Evolutionary conservation across 2,888 invertebrate genomes (phyloP).

Genomic region (Agonopterix arenella): DNA sequence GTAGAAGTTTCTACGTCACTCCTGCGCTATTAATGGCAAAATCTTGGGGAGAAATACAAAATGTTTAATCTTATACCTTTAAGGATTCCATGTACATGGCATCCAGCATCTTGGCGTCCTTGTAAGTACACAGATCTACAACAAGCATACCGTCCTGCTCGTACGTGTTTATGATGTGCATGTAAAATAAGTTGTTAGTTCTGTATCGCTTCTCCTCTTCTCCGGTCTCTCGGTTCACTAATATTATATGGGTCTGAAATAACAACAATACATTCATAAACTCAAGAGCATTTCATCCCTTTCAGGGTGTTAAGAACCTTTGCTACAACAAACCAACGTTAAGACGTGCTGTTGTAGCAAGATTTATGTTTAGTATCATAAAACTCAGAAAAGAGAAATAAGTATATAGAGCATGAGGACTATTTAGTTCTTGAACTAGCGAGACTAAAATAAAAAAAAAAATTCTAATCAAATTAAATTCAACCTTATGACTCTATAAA

Average conservation of each 20-base stretch:
- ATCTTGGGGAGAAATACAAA: too few relatives aligned
- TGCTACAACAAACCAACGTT: background rate
- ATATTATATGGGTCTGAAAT: slow-evolving; percentile 79
- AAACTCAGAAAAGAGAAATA: background rate
- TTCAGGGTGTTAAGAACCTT: background rate
- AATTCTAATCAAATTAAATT: too few relatives aligned
- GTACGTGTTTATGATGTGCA: slow-evolving; percentile 92
- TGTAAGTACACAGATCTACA: slow-evolving; percentile 89
- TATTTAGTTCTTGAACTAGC: too few relatives aligned
- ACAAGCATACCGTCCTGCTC: slow-evolving; percentile 82
- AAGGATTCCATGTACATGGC: slow-evolving; percentile 91
- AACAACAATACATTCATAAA: background rate
- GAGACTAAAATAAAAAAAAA: too few relatives aligned
- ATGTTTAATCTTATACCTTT: slow-evolving; percentile 66
- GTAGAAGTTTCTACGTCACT: too few relatives aligned
- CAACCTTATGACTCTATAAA: too few relatives aligned
- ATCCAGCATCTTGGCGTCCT: slow-evolving; percentile 87
- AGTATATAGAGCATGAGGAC: background rate
- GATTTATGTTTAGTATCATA: background rate
- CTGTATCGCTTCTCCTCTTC: slow-evolving; percentile 53
- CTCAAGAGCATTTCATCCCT: background rate
- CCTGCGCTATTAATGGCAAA: too few relatives aligned
- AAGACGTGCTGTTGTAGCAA: too few relatives aligned
- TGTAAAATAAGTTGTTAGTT: slow-evolving; percentile 84
- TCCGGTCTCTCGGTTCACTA: slow-evolving; percentile 79